phyloP scores from a whole-genome alignment of 2,797 vertebrate species.

The Falco rusticolus region DNA sequence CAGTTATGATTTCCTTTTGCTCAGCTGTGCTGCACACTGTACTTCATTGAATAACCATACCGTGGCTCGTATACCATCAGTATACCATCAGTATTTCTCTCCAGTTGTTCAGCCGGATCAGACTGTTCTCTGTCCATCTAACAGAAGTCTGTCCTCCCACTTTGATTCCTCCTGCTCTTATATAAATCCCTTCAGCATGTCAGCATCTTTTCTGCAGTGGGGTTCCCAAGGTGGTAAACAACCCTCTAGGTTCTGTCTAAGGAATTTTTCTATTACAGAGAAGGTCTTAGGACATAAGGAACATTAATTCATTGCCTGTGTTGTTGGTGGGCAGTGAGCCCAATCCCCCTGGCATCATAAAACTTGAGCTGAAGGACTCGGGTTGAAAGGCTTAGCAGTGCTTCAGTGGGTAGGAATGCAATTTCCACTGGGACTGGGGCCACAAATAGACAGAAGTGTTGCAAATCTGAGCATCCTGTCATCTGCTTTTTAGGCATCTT shows the following conservation, averaged over 20 bases:
- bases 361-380: background rate
- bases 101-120: background rate
- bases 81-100: background rate
- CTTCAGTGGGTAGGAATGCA: background rate
- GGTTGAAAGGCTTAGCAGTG: background rate
- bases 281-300: background rate
- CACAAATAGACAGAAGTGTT: background rate
- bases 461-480: background rate
- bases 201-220: background rate
- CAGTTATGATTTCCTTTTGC: background rate
- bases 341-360: background rate
- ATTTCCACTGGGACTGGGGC: background rate
- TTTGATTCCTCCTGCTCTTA: background rate
- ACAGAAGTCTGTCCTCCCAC: background rate
- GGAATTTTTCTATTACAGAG: background rate
- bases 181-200: background rate
- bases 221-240: background rate
- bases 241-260: background rate
- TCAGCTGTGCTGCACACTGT: background rate
- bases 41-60: background rate
- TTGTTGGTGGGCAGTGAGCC: background rate
- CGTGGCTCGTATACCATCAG: background rate
- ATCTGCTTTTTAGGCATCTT: background rate
- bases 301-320: background rate
- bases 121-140: background rate